These are phyloP conservation scores for Hemicrepidius hirtus DNA, from an alignment of 2,888 invertebrate genomes.

Conservation along the genomic window DNA sequence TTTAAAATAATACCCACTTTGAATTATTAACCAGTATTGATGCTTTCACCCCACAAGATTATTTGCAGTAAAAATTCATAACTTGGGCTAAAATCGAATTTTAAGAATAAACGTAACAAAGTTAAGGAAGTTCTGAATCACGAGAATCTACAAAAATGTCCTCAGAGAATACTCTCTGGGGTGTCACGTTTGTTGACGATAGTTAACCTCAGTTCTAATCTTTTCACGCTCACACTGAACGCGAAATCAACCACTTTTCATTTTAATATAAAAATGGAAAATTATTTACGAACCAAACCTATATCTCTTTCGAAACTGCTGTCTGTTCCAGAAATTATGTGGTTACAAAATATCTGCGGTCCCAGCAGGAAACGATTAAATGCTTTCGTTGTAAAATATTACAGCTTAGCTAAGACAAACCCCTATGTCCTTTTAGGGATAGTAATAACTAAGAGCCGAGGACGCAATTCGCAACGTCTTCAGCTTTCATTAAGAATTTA, in stretches of 20 bases:
- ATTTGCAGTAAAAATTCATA: slow-evolving; percentile 22
- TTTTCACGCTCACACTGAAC: slow-evolving; percentile 4
- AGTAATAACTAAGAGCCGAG: too few relatives aligned
- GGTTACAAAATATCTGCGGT: too few relatives aligned
- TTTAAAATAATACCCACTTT: slow-evolving; percentile 14
- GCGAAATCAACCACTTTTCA: not conserved
- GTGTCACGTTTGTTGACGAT: slow-evolving; percentile 16
- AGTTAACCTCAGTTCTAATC: slow-evolving; percentile 16
- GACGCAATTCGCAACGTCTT: too few relatives aligned
- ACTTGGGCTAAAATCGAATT: slow-evolving; percentile 12
- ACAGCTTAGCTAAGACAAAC: too few relatives aligned
- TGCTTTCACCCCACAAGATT: slow-evolving; percentile 15
- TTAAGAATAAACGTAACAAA: slow-evolving; percentile 25
- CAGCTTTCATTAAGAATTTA: too few relatives aligned
- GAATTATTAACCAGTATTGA: slow-evolving; percentile 22
- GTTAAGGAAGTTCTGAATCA: slow-evolving; percentile 26
- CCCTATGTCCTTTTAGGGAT: too few relatives aligned
- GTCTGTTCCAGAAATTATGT: too few relatives aligned
- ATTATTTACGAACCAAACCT: too few relatives aligned
- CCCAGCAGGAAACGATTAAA: too few relatives aligned
- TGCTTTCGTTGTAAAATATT: too few relatives aligned
- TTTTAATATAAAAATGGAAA: too few relatives aligned
- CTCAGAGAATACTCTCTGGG: slow-evolving; percentile 10
- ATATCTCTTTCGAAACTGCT: too few relatives aligned
- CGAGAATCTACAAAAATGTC: slow-evolving; percentile 14